These are phyloP conservation scores for Melanotaenia parkinsoni DNA, from an alignment of 2,797 vertebrate species.

Conservation along the genomic window DNA sequence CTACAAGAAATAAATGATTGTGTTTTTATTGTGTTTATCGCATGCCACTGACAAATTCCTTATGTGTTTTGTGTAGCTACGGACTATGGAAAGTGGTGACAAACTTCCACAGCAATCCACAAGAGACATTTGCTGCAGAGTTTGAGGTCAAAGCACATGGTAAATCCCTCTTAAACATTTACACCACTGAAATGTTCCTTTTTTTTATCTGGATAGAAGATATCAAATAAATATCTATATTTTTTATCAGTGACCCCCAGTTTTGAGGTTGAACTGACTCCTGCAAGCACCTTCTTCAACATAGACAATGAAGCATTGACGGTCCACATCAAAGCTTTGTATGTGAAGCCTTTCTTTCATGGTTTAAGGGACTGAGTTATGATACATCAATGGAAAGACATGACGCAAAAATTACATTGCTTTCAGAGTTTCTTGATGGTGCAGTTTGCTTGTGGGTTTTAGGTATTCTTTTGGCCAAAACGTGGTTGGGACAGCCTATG, in stretches of 20 bases:
- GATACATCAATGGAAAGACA: too few species aligned
- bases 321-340: constrained; percentile 71
- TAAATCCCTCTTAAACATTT: constrained; percentile 46
- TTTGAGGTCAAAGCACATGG: constrained; percentile 93
- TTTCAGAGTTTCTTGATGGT: neutral
- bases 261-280: constrained; percentile 75
- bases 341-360: constrained; percentile 25
- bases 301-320: constrained; percentile 55
- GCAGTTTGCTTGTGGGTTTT: constrained; percentile 17
- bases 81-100: constrained; percentile 84
- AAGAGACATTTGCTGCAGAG: constrained; percentile 76
- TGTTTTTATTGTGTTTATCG: too few species aligned
- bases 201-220: neutral
- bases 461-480: constrained; percentile 75
- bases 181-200: neutral
- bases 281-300: constrained; percentile 59
- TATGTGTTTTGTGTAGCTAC: constrained; percentile 62
- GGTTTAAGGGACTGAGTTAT: neutral
- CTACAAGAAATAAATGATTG: too few species aligned
- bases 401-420: neutral
- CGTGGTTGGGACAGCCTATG: constrained; percentile 66
- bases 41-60: neutral
- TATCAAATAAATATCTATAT: neutral
- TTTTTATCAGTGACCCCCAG: constrained; percentile 74
- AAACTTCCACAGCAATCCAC: constrained; percentile 73